Conservation (phyloP, 2,113 vertebrate genomes). For the Trinectes maculatus region DNA sequence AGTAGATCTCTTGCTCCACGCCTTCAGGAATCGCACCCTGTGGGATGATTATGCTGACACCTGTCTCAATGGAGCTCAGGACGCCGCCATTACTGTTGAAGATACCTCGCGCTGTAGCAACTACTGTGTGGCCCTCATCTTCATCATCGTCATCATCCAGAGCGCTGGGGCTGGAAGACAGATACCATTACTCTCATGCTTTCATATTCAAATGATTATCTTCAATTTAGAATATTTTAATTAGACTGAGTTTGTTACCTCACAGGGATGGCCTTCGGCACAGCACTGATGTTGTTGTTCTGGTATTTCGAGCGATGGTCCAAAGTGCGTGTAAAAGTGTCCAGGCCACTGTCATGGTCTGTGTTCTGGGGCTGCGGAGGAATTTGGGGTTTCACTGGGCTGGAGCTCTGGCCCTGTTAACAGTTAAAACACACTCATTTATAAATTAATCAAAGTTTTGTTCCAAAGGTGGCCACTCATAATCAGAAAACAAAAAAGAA, state of each 20-base stretch:
- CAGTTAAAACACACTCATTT: slow-evolving; percentile 7
- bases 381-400: slow-evolving; percentile 84
- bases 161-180: slow-evolving; percentile 86
- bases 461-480: too few relatives aligned
- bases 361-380: slow-evolving; percentile 79
- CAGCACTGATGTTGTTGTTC: slow-evolving; percentile 89
- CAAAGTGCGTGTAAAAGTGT: slow-evolving; percentile 87
- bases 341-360: slow-evolving; percentile 89
- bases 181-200: slow-evolving; percentile 11
- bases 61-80: slow-evolving; percentile 97
- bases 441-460: too few relatives aligned
- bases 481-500: too few relatives aligned
- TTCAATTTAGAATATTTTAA: not conserved
- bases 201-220: not conserved
- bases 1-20: slow-evolving; percentile 98
- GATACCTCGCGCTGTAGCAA: slow-evolving; percentile 94
- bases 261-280: slow-evolving; percentile 95
- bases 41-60: slow-evolving; percentile 98
- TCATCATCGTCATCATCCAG: slow-evolving; percentile 96
- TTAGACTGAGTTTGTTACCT: slow-evolving; percentile 82
- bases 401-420: slow-evolving; percentile 70
- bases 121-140: slow-evolving; percentile 96
- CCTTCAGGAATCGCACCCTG: slow-evolving; percentile 97
- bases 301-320: slow-evolving; percentile 91
- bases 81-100: slow-evolving; percentile 97